phyloP scores from a whole-genome alignment of 1,140 invertebrate species.

The Phenacoccus solenopsis region DNA sequence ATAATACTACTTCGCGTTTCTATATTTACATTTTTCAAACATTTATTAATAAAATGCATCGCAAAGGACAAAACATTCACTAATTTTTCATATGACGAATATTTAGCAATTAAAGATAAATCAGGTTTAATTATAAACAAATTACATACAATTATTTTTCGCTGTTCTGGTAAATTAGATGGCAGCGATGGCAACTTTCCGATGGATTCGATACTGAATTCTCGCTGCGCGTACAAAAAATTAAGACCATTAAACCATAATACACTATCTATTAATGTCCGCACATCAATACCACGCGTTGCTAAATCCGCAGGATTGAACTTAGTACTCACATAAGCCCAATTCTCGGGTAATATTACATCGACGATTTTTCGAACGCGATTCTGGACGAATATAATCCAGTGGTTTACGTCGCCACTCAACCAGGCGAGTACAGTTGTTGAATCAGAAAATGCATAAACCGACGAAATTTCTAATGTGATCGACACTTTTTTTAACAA shows the following conservation, averaged over 20 bases:
- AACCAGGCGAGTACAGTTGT: slow-evolving; percentile 31
- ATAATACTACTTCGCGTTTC: no score
- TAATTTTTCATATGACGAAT: background rate
- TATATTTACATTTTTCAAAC: no score
- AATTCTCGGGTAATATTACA: no score
- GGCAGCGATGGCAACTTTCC: no score
- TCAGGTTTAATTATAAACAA: background rate
- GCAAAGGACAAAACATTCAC: background rate
- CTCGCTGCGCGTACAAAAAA: background rate
- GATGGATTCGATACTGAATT: background rate
- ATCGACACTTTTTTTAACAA: background rate
- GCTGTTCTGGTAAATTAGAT: background rate
- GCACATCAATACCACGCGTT: slow-evolving; percentile 8
- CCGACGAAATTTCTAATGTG: background rate
- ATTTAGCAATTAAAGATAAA: background rate
- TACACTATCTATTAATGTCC: background rate
- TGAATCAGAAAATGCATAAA: slow-evolving; percentile 29
- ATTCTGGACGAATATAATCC: slow-evolving; percentile 25
- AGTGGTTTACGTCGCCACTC: slow-evolving; percentile 24
- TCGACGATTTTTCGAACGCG: background rate
- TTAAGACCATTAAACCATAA: background rate
- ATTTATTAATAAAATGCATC: no score
- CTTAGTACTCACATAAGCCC: slow-evolving; percentile 27
- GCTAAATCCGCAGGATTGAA: slow-evolving; percentile 28
- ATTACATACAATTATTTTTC: no score